Evolutionary conservation across 2,113 vertebrate species (phyloP), one percentile per base, ranked within the genome.

Genomic region (Nanorana parkeri): DNA sequence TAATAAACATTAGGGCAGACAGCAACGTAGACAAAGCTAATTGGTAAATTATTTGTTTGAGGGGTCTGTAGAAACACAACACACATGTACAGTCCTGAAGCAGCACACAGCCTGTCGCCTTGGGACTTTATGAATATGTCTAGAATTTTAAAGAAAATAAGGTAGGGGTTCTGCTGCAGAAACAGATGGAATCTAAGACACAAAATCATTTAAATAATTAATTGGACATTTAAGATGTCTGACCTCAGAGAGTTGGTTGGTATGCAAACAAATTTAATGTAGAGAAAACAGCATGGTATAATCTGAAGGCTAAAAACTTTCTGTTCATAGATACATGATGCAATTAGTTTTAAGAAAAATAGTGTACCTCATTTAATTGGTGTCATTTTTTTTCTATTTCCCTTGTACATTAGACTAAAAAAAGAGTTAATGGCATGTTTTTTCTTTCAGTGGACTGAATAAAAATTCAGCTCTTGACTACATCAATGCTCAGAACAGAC

Each of bases 1-100:
- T 24, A 66, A 78, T 78, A 78, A 78, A 66, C 75, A 66, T 78
- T 58, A 67, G 20, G 29, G 61, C 36, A 65, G 63, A 78, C 76
- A 55, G 61, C 23, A 26, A 78, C 54, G 76, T 66, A 78, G 76
- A 78, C 63, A 66, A 26, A 52, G 51, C 47, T 66, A 78, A 66
- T 78, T 78, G 51, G 76, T 29, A 66, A 78, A 78, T 78, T 29
- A 78, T 66, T 78, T 54, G 61, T 16, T 67, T 51, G n/a, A 66
- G 41, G 19, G 63, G 26, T 54, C 47, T 78, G 63, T 29, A 55
- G 60, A 77, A 36, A 29, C 26, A 60, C 54, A 60, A 56, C 20
- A 75, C 55, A 60, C 28, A 74, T 8, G 71, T 75, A 75, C 72
- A 36, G 72, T 60, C 13, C 54, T 23, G 28, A 19, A 75, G 19